Evolutionary conservation across 1,140 invertebrate species (phyloP), one percentile per base, ranked within the genome.

Genomic region (Chrysomallon squamiferum): DNA sequence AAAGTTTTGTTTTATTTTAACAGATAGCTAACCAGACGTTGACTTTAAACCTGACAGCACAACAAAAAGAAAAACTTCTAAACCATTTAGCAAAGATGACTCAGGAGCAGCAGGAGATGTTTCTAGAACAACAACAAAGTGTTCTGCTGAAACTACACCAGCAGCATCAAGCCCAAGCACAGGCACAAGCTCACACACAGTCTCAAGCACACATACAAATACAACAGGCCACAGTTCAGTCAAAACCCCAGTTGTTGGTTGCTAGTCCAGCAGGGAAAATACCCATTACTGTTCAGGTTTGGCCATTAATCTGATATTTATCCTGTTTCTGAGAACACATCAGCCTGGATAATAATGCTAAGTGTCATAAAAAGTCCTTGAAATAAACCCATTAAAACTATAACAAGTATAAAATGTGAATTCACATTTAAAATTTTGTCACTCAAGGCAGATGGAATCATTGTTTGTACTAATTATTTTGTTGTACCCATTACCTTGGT

Each of bases 1-100:
- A n/a, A n/a, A n/a, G n/a, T n/a, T n/a, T n/a, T n/a, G n/a, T n/a
- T n/a, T n/a, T n/a, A 47, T 45, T 25, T 33, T 69, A 69, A 22
- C 69, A 81, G 78, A 74, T 80, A 60, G 78, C 69, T 32, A 75
- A 77, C 49, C 77, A 78, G 54, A 59, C 73, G 13, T 47, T 81
- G 29, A 74, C 70, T 0, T 49, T 77, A 11, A 75, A 75, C 56
- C 49, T 83, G 59, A 79, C 79, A 2, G 69, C 62, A 18, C 66
- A 71, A 18, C 73, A 79, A 67, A 73, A 76, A 47, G 76, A 78
- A 29, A 78, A 75, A 59, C 68, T 83, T 15, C 70, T 73, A 52
- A 63, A 62, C 15, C 76, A 79, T 50, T 49, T 83, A 57, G 59
- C 75, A 13, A 71, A 70, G 56, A 73, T 81, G 76, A 72, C 75